These are phyloP conservation scores for Paramisgurnus dabryanus DNA, from an alignment of 2,113 vertebrate genomes.

Conservation along the genomic window DNA sequence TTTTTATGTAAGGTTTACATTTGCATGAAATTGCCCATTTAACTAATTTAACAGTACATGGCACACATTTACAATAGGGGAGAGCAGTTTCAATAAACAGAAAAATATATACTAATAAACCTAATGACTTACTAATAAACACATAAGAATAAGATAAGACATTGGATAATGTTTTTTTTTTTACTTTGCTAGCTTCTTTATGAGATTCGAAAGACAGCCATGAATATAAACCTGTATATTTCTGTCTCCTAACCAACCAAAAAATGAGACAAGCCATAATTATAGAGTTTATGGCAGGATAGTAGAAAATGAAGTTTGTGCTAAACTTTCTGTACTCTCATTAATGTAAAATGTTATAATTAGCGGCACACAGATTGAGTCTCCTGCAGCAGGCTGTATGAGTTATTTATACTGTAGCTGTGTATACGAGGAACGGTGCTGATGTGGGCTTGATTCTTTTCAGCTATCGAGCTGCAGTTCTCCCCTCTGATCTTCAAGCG, in stretches of 20 bases:
- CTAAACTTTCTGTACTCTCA: constrained; percentile 67
- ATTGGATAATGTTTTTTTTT: too few relatives aligned
- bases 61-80: too few relatives aligned
- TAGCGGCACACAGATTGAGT: constrained; percentile 63
- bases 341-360: constrained; percentile 78
- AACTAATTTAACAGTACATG: too few relatives aligned
- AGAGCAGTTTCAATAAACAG: too few relatives aligned
- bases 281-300: constrained; percentile 69
- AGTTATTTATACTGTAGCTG: constrained; percentile 73
- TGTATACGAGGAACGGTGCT: constrained; percentile 52
- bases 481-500: constrained; percentile 58
- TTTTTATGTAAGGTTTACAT: too few relatives aligned
- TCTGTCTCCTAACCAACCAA: constrained; percentile 63
- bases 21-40: too few relatives aligned
- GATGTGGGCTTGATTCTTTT: constrained; percentile 45
- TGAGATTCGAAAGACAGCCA: neutral
- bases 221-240: constrained; percentile 39
- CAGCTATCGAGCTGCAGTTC: constrained; percentile 53
- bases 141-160: too few relatives aligned
- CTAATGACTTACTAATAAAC: too few relatives aligned
- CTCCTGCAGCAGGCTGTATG: constrained; percentile 65
- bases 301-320: constrained; percentile 62
- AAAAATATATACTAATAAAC: too few relatives aligned
- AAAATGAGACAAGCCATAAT: constrained; percentile 71
- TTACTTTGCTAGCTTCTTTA: too few relatives aligned